phyloP scores from a whole-genome alignment of 1,140 invertebrate genomes.

The Tetramorium simillimum region DNA sequence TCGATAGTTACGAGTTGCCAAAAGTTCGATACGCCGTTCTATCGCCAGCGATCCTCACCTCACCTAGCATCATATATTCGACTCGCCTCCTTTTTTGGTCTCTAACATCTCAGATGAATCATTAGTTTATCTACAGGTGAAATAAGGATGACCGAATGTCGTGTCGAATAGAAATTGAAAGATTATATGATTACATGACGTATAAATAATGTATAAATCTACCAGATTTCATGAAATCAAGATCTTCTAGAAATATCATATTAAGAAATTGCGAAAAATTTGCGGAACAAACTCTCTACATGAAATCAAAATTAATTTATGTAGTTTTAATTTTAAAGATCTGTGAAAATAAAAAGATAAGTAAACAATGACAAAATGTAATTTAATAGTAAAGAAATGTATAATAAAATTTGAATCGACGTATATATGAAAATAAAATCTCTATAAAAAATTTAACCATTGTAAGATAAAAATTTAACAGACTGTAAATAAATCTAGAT shows the following conservation, averaged over 20 bases:
- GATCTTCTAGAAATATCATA: not conserved
- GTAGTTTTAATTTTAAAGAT: not conserved
- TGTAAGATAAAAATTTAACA: not conserved
- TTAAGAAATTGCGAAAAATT: not conserved
- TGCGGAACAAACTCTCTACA: not conserved
- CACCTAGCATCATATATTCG: not conserved
- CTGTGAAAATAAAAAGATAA: not conserved
- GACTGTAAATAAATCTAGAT: not conserved
- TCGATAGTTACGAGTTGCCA: conserved; percentile 76
- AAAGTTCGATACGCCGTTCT: conserved; percentile 74
- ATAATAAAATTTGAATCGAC: not conserved
- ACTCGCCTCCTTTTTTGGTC: not conserved
- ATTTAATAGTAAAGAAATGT: not conserved
- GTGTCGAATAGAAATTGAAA: not conserved
- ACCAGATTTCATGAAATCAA: not conserved
- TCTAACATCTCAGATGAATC: conserved; percentile 34
- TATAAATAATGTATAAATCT: not conserved
- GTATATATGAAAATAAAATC: too few relatives aligned
- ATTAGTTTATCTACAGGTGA: conserved; percentile 8
- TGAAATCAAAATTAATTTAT: not conserved
- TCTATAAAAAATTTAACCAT: not conserved
- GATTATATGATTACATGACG: not conserved
- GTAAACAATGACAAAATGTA: not conserved
- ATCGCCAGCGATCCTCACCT: conserved; percentile 32
- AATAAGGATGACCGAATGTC: not conserved